Base-by-base conservation (phyloP, 2,797 vertebrate genomes). In the Pseudomugil tenellus region DNA sequence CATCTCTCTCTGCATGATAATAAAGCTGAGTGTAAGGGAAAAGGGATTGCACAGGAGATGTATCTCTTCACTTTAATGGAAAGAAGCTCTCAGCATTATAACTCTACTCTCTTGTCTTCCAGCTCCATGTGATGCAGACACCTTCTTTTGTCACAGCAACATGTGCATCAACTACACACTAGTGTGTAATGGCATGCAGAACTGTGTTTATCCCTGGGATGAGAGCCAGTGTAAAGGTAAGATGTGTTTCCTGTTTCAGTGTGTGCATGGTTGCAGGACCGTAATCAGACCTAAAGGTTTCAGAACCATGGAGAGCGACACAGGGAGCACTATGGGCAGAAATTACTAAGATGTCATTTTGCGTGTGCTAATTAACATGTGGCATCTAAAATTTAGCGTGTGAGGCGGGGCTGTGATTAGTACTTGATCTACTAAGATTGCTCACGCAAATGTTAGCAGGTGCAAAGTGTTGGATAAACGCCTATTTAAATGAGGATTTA, bases 201-300 rank as follows among this genome's bases (percentile, higher is more conserved):
- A 99, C 86, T 99, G 98, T 70, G 98, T 99, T 51, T 99, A 99
- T 84, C 98, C 98, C 63, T 99, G 98, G 98, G 98, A 99, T 57
- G 98, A 99, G 92, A 99, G 97, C 83, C 98, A 99, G 43, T 99
- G 98, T 82, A 98, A 98, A 98, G 97, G 98, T 99, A 93, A 96
- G 80, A 56, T 13, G 4, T 51, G 3, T 17, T 43, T 11, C 19
- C 4, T 37, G 26, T 28, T n/a, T 11, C 6, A 51, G 23, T 17
- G 10, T 28, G 19, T 58, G 35, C 16, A 34, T 10, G 16, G 21
- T 37, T 16, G 12, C 23, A 54, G 46, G 21, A 32, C 16, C 53
- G 11, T 2, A 29, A 28, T 6, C 8, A 28, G 0, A 7, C 29
- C 19, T 46, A 29, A 23, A 57, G 2, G 23, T 72, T 77, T 82